A percentile compares a stretch with the other conserved stretches of the same genome.
Evolutionary conservation across 2,797 vertebrate genomes (phyloP).

Genomic region (Sorex maritimensis): DNA sequence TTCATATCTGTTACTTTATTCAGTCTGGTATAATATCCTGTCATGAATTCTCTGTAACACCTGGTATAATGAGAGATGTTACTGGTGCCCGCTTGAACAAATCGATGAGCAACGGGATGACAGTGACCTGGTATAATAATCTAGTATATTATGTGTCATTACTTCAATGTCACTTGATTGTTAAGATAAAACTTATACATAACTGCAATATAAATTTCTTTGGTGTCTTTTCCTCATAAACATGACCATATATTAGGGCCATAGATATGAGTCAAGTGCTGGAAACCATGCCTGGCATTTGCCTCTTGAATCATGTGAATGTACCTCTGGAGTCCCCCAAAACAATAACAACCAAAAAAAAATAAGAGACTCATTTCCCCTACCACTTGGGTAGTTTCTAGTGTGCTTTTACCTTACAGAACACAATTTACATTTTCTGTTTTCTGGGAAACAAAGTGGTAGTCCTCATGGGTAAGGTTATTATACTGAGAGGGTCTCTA

Average conservation of each 20-base stretch:
- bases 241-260: no score
- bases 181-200: background rate
- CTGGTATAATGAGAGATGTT: no score
- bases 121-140: no score
- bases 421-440: background rate
- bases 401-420: background rate
- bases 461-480: background rate
- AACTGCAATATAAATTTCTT: background rate
- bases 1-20: background rate
- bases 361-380: background rate
- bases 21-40: background rate
- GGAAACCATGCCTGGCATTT: no score
- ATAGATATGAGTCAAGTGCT: no score
- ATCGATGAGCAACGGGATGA: no score
- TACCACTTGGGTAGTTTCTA: accelerated
- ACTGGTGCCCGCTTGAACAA: no score
- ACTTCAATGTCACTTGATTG: no score
- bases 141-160: no score
- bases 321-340: background rate
- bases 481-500: background rate
- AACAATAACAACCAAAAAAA: background rate
- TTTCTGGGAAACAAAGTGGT: background rate
- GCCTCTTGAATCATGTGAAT: no score
- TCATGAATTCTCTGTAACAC: background rate
- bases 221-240: background rate